Percentiles rank a stretch among this genome's conserved stretches.
Conservation (phyloP, 1,140 invertebrate species). For the Bradynema listronoti region DNA sequence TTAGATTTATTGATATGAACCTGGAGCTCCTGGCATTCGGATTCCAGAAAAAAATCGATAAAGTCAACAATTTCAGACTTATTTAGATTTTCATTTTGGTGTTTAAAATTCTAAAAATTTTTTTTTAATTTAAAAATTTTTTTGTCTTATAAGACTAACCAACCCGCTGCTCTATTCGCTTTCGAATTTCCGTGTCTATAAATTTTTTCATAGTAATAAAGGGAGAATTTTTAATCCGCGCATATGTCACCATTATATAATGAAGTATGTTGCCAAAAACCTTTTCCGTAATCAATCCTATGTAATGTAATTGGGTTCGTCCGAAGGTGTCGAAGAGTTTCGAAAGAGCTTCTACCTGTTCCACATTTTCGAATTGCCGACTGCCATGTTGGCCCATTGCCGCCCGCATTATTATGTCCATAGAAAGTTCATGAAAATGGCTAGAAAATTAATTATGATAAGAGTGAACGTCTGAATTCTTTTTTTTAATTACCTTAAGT, state of each 20-base stretch:
- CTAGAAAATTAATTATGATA: conserved; percentile 16
- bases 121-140: neutral
- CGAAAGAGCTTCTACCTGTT: conserved; percentile 1
- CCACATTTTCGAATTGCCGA: conserved; percentile 37
- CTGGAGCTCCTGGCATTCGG: conserved; percentile 31
- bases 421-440: conserved; percentile 43
- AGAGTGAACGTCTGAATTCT: too few relatives aligned
- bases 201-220: neutral
- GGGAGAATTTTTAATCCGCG: neutral
- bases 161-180: neutral
- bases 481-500: too few relatives aligned
- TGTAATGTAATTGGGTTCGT: neutral
- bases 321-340: conserved; percentile 12
- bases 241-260: neutral
- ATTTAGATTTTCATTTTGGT: neutral
- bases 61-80: conserved; percentile 29
- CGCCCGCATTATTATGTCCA: conserved; percentile 44
- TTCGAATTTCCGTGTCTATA: neutral
- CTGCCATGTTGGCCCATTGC: conserved; percentile 44
- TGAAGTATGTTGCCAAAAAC: neutral
- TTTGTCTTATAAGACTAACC: neutral
- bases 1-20: too few relatives aligned
- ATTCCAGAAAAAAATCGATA: conserved; percentile 44
- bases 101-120: neutral
- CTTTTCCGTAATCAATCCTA: neutral